Conservation (phyloP, 2,888 invertebrate species). For the Eupeodes luniger region DNA sequence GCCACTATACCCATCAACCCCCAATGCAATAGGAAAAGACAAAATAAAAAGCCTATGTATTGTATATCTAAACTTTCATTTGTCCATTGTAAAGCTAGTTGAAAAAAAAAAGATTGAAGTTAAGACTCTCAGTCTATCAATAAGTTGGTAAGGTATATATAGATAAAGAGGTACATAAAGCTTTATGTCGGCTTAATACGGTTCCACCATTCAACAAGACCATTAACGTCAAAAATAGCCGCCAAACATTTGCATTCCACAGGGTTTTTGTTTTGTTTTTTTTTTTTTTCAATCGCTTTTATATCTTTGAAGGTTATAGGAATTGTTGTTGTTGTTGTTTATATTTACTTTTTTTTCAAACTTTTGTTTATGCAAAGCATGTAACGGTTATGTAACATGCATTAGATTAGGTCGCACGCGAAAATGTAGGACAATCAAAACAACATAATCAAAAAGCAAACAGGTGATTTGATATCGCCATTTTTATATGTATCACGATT, state of each 20-base stretch:
- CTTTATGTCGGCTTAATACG: conserved; percentile 18
- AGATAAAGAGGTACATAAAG: neutral
- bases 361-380: conserved; percentile 69
- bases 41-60: conserved; percentile 25
- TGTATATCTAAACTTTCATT: conserved; percentile 44
- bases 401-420: conserved; percentile 69
- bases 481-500: neutral
- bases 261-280: conserved; percentile 8
- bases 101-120: conserved; percentile 24
- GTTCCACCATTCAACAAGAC: conserved; percentile 30
- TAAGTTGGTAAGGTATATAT: too few relatives aligned
- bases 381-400: conserved; percentile 66
- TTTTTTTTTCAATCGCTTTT: neutral
- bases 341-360: neutral
- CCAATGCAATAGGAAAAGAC: conserved; percentile 6
- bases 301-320: too few relatives aligned
- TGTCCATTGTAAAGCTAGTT: conserved; percentile 17
- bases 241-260: conserved; percentile 51
- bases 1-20: conserved; percentile 39
- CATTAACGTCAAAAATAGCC: conserved; percentile 49
- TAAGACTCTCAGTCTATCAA: neutral
- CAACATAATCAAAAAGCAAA: conserved; percentile 30
- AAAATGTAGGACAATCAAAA: conserved; percentile 53
- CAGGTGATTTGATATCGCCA: conserved; percentile 52
- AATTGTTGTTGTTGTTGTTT: conserved; percentile 8